Conservation (phyloP, 2,113 vertebrate species). For the Myrmecobius fasciatus region DNA sequence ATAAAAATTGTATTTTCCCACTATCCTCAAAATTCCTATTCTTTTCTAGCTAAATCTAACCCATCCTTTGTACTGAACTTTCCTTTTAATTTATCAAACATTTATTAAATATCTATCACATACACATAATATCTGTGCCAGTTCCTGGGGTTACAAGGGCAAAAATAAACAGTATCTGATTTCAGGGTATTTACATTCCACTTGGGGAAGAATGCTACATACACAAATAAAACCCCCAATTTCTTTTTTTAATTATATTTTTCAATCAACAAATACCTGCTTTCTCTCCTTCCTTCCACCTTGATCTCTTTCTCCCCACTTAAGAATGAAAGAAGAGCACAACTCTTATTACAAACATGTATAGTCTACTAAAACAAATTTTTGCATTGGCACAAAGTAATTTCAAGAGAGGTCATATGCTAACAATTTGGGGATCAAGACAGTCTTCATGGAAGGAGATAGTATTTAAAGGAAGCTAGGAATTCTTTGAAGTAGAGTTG, state of each 20-base stretch:
- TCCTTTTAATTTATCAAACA: background rate
- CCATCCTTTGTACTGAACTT: background rate
- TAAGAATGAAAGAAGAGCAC: background rate
- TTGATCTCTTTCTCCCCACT: background rate
- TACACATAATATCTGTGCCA: background rate
- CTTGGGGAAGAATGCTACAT: background rate
- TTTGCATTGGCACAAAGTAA: background rate
- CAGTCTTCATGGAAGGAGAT: background rate
- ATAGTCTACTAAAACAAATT: background rate
- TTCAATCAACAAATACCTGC: background rate
- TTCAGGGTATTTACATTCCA: background rate
- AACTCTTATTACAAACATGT: background rate
- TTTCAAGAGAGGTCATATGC: background rate
- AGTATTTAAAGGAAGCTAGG: background rate
- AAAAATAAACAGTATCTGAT: background rate
- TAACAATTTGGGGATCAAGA: background rate
- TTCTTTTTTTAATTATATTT: background rate
- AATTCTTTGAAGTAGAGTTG: background rate
- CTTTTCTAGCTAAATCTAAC: background rate
- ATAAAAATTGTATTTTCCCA: background rate
- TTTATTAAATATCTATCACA: background rate
- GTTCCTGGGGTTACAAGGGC: background rate
- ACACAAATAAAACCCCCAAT: background rate
- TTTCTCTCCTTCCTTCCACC: background rate
- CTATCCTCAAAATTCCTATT: background rate